These are phyloP conservation scores for Hemitrygon akajei DNA, from an alignment of 2,797 vertebrate genomes.

Conservation along the genomic window DNA sequence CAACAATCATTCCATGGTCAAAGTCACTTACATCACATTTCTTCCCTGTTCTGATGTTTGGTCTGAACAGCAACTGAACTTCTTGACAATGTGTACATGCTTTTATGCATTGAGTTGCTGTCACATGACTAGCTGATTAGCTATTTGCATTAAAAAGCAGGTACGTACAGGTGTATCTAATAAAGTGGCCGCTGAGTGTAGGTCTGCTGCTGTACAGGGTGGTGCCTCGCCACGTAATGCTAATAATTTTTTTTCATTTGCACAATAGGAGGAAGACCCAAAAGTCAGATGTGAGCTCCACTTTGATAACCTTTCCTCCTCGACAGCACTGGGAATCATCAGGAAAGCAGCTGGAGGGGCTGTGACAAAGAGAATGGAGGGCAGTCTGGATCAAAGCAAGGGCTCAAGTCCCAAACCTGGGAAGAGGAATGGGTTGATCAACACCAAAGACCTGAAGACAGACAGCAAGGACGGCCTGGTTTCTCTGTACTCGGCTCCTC, in stretches of 20 bases:
- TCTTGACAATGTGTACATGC: too few species aligned
- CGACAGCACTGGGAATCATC: conserved; percentile 42
- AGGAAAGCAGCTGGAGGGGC: conserved; percentile 43
- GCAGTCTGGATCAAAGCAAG: conserved; percentile 56
- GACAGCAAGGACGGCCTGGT: conserved; percentile 71
- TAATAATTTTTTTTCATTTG: conserved; percentile 43
- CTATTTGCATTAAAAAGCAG: too few species aligned
- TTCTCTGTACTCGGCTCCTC: conserved; percentile 70
- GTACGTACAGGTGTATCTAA: too few species aligned
- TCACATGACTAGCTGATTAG: too few species aligned
- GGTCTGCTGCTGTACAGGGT: neutral
- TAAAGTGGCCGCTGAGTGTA: neutral
- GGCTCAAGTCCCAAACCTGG: conserved; percentile 54
- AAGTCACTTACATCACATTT: too few species aligned
- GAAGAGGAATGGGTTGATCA: conserved; percentile 75
- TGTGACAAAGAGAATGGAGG: conserved; percentile 58
- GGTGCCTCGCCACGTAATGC: conserved; percentile 40
- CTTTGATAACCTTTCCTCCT: neutral
- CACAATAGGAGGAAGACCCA: conserved; percentile 56
- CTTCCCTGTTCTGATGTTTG: too few species aligned
- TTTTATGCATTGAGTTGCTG: too few species aligned
- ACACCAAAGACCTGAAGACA: conserved; percentile 66
- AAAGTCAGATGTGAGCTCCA: conserved; percentile 49
- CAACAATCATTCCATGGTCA: too few species aligned
- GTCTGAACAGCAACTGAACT: too few species aligned